Conservation (phyloP, 2,888 invertebrate genomes). For the Dinocampus coccinellae region DNA sequence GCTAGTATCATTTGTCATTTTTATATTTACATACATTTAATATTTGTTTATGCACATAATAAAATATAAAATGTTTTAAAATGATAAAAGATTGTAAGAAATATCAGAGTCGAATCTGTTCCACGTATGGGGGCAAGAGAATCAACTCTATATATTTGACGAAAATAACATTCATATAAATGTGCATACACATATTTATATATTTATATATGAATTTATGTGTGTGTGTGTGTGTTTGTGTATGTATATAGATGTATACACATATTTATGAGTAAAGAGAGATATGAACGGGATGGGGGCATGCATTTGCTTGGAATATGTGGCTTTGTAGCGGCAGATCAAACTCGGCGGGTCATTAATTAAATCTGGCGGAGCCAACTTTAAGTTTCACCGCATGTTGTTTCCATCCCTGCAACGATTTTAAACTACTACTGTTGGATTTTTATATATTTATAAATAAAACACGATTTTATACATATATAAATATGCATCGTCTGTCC, state of each 20-base stretch:
- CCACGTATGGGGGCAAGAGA: slow-evolving; percentile 7
- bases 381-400: slow-evolving; percentile 46
- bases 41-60: background rate
- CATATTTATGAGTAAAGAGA: slow-evolving; percentile 17
- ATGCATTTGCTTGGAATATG: slow-evolving; percentile 27
- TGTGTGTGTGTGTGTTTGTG: slow-evolving; percentile 1
- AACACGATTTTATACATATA: slow-evolving; percentile 1
- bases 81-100: slow-evolving; percentile 22
- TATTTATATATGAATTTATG: too few species aligned
- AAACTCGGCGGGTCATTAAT: slow-evolving; percentile 68
- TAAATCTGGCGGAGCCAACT: slow-evolving; percentile 64
- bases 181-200: background rate
- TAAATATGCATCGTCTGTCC: background rate
- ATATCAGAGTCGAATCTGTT: too few species aligned
- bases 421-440: slow-evolving; percentile 31
- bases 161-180: slow-evolving; percentile 27
- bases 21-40: background rate
- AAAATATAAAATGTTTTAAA: slow-evolving; percentile 14
- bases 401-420: slow-evolving; percentile 51
- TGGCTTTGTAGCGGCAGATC: slow-evolving; percentile 65
- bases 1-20: background rate
- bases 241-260: too few species aligned
- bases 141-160: slow-evolving; percentile 8
- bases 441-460: slow-evolving; percentile 27
- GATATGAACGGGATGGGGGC: slow-evolving; percentile 27